A percentile compares a stretch with the other conserved stretches of the same genome.
Conservation (phyloP, 2,797 vertebrate species). For the Clarias pachynema region DNA sequence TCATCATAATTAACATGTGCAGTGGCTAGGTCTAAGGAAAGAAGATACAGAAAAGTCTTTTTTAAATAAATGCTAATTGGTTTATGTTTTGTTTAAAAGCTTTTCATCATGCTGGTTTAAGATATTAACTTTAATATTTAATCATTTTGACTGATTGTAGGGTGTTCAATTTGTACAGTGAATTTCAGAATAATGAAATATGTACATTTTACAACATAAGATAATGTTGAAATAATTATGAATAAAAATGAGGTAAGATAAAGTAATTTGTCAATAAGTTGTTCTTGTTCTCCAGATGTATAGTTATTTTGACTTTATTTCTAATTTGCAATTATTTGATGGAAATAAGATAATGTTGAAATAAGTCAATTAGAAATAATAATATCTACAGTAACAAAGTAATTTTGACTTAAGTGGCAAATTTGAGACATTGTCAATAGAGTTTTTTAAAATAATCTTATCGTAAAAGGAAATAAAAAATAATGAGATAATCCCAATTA, state of each 20-base stretch:
- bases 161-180: too few species aligned
- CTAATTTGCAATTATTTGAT: not conserved
- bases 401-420: not conserved
- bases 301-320: not conserved
- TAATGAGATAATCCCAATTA: too few species aligned
- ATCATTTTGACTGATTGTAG: not conserved
- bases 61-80: not conserved
- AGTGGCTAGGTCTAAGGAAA: not conserved
- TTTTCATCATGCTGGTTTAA: not conserved
- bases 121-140: not conserved
- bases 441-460: too few species aligned
- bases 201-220: not conserved
- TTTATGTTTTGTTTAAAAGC: not conserved
- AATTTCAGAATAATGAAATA: conserved; percentile 30
- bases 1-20: not conserved
- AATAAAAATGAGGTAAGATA: not conserved
- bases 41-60: not conserved
- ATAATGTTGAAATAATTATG: not conserved
- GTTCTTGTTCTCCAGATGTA: not conserved
- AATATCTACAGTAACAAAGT: not conserved
- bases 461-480: too few species aligned
- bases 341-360: not conserved
- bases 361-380: not conserved
- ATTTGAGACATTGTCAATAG: not conserved
- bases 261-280: not conserved